Conservation (phyloP, 2,113 vertebrate genomes). For the Opisthocomus hoazin region DNA sequence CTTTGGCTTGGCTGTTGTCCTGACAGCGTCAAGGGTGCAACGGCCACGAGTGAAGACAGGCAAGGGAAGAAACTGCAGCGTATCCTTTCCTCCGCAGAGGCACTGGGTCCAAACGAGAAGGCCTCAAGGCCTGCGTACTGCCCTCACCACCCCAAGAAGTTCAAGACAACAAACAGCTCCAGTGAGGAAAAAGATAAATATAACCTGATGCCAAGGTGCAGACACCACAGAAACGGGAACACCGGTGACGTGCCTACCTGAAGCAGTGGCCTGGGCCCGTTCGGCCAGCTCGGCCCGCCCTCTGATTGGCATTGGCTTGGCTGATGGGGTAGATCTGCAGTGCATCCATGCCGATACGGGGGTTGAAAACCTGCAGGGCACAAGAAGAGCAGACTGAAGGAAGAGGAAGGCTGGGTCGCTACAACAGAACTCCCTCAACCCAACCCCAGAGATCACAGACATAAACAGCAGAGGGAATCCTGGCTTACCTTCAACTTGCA, state of each 20-base stretch:
- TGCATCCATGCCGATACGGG: conserved; percentile 97
- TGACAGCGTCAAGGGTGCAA: neutral
- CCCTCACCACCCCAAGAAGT: neutral
- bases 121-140: neutral
- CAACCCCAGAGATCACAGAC: neutral
- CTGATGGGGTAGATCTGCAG: conserved; percentile 98
- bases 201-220: neutral
- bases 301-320: conserved; percentile 97
- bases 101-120: neutral
- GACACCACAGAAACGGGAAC: neutral
- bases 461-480: neutral
- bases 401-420: neutral
- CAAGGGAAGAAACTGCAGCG: neutral
- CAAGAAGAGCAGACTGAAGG: neutral
- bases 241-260: conserved; percentile 73
- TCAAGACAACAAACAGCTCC: neutral
- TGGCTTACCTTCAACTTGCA: conserved; percentile 92
- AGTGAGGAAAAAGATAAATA: neutral
- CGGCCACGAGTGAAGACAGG: neutral
- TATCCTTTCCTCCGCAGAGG: neutral
- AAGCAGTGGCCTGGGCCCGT: conserved; percentile 99
- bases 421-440: neutral
- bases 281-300: conserved; percentile 92
- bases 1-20: neutral
- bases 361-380: conserved; percentile 91